Evolutionary conservation across 2,797 vertebrate genomes (phyloP), one percentile per base, ranked within the genome.

Genomic region (Vespertilio murinus): DNA sequence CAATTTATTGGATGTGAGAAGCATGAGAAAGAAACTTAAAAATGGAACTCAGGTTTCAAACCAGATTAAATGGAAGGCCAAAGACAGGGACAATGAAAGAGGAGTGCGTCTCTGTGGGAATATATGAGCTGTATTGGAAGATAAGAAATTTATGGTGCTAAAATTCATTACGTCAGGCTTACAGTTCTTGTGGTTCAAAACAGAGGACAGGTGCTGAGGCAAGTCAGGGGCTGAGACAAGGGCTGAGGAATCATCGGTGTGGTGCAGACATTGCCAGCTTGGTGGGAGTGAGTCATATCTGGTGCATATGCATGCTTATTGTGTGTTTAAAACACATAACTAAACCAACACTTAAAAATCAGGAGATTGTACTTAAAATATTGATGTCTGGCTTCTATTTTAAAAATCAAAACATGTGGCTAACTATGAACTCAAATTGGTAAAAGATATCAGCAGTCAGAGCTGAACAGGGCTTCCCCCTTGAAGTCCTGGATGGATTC

Each of bases 301-400:
- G 83, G 28, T 49, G 78, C 74, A 64, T 30, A 28, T 49, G 18
- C 38, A 49, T 85, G 38, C 88, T 89, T 71, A 18, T 64, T 87
- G 42, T 83, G 38, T 54, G 94, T 92, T 35, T 13, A 49, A 69
- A 94, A 86, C 67, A 69, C 30, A 56, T 42, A 67, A 94, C 64
- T 69, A 85, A 78, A 14, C 12, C 81, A 88, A 75, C 49, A 23
- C 75, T 93, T 95, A 64, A 77, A 75, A 87, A 92, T 86, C 70
- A 85, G 79, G 47, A 81, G 45, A 70, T 81, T 90, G 33, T 80
- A 91, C 65, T 87, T 79, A 69, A 91, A 83, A 90, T 82, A 40
- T n/a, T 69, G 67, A 61, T 49, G 93, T 59, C 52, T 82, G 79
- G 18, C 22, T 91, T 86, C 18, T 82, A n/a, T 92, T 91, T 78